Percentiles rank a stretch among this genome's conserved stretches.
These are phyloP conservation scores for Bolborhynchus lineola DNA, from an alignment of 2,113 vertebrate genomes.

Conservation along the genomic window DNA sequence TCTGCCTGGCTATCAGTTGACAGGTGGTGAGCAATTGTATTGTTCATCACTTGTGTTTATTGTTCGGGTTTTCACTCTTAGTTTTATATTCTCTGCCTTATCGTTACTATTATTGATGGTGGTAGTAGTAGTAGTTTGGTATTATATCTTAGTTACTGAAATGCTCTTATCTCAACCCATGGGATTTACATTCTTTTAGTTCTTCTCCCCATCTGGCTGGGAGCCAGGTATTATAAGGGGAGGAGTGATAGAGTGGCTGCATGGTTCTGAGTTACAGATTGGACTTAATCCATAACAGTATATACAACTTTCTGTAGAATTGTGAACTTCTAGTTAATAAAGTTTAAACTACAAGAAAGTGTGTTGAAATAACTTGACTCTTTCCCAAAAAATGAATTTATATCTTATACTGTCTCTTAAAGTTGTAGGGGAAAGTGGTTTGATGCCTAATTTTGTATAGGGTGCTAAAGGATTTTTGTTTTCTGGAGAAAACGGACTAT, in stretches of 20 bases:
- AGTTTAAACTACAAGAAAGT: not conserved
- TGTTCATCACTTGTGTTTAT: not conserved
- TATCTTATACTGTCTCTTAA: not conserved
- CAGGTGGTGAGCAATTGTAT: not conserved
- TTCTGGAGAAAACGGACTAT: accelerated
- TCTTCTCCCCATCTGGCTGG: not conserved
- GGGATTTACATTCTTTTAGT: not conserved
- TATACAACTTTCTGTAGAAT: not conserved
- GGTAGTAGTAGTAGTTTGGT: not conserved
- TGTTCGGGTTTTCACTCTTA: not conserved
- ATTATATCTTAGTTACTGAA: not conserved
- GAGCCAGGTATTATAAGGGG: not conserved
- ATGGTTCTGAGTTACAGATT: not conserved
- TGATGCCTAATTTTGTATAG: not conserved
- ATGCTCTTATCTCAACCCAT: not conserved
- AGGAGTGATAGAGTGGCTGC: not conserved
- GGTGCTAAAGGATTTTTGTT: not conserved
- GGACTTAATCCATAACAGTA: not conserved
- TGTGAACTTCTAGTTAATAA: not conserved
- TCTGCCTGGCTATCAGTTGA: not conserved
- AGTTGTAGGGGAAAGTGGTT: not conserved
- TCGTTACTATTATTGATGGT: not conserved
- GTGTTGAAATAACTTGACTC: not conserved
- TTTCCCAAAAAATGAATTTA: accelerated
- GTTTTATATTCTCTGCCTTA: not conserved